phyloP scores from a whole-genome alignment of 2,888 invertebrate genomes.

The Andrena fulva region DNA sequence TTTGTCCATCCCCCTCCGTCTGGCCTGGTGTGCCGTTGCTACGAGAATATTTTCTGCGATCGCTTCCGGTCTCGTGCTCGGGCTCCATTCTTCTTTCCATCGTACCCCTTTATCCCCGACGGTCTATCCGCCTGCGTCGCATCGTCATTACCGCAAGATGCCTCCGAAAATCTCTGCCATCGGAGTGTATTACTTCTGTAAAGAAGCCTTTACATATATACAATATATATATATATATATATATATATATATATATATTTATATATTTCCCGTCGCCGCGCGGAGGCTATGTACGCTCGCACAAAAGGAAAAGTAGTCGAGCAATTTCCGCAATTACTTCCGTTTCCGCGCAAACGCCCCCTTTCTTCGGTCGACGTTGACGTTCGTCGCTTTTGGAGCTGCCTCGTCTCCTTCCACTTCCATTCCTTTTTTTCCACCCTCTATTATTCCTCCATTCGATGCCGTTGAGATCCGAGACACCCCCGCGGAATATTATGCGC shows the following conservation, averaged over 20 bases:
- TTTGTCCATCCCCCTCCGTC: background rate
- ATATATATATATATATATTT: slow-evolving; percentile 17
- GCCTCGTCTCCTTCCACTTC: slow-evolving; percentile 23
- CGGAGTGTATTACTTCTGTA: slow-evolving; percentile 69
- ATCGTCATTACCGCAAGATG: slow-evolving; percentile 70
- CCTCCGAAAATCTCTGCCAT: slow-evolving; percentile 67
- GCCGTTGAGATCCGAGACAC: slow-evolving; percentile 53
- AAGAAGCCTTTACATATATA: slow-evolving; percentile 57
- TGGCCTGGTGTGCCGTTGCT: slow-evolving; percentile 7
- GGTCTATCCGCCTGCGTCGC: slow-evolving; percentile 56
- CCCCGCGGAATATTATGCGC: slow-evolving; percentile 27
- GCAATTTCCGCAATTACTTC: slow-evolving; percentile 79
- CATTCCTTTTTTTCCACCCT: background rate
- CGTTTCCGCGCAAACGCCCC: slow-evolving; percentile 69
- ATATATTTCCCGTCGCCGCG: slow-evolving; percentile 1
- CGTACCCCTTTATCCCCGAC: slow-evolving; percentile 37
- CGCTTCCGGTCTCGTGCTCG: slow-evolving; percentile 39
- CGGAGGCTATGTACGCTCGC: slow-evolving; percentile 5
- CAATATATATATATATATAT: slow-evolving; percentile 8
- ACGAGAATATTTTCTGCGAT: slow-evolving; percentile 58
- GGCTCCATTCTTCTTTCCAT: slow-evolving; percentile 22
- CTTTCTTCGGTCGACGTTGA: slow-evolving; percentile 57
- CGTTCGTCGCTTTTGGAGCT: slow-evolving; percentile 47
- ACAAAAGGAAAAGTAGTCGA: slow-evolving; percentile 64
- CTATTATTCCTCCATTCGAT: slow-evolving; percentile 18